phyloP scores from a whole-genome alignment of 2,797 vertebrate genomes.

The Poeciliopsis turneri region DNA sequence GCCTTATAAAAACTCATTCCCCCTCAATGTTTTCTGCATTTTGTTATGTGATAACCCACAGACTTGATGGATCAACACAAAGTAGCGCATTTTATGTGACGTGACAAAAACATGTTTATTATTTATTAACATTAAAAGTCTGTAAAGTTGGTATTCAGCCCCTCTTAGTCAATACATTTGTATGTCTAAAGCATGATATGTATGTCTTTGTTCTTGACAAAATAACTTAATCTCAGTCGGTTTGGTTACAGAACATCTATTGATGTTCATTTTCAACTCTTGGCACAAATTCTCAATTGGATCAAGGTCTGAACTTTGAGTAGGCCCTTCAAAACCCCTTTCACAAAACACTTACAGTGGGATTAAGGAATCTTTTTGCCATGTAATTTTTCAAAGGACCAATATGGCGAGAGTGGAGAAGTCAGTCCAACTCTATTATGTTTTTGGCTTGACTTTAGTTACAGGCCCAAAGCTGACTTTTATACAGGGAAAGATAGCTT shows the following conservation, averaged over 20 bases:
- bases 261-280: neutral
- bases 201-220: neutral
- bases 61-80: neutral
- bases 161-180: neutral
- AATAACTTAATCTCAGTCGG: neutral
- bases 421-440: neutral
- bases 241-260: neutral
- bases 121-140: neutral
- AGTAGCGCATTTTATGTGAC: neutral
- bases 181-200: neutral
- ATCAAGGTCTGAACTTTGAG: neutral
- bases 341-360: neutral
- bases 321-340: neutral
- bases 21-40: neutral
- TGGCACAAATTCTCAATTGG: neutral
- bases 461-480: neutral
- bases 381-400: neutral
- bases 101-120: neutral
- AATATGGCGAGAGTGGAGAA: neutral
- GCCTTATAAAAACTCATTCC: slow-evolving; percentile 28
- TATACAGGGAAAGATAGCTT: neutral
- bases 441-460: neutral
- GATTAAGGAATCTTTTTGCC: neutral
- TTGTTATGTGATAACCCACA: neutral
- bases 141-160: neutral